Base-by-base conservation (phyloP, 2,113 vertebrate genomes). In the Macrotis lagotis region DNA sequence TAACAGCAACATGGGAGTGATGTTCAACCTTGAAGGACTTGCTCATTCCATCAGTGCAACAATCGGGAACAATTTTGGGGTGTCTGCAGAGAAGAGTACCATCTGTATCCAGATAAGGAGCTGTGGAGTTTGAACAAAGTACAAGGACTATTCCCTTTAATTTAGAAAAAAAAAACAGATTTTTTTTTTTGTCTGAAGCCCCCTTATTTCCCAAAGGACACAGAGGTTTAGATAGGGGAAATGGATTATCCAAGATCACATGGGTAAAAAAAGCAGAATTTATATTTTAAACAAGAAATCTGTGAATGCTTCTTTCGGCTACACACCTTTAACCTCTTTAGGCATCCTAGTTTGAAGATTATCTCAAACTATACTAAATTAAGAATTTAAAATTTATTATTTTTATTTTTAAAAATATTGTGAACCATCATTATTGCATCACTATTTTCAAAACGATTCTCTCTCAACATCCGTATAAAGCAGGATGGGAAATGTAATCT, bases 271-370 rank as follows among this genome's bases (percentile, higher is more conserved):
- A 16, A 31, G n/a, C 59, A 66, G 37, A 83, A 83, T 5, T 44
- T 31, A n/a, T 3, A n/a, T 74, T 74, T n/a, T 12, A 74, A 74
- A 3, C 37, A 12, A 74, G 6, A n/a, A n/a, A 14, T 16, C 66
- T 83, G 66, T 83, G 66, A 83, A 83, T n/a, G 37, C 14, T n/a
- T 83, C 7, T 83, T 83, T 83, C 66, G 16, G 44, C 66, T 83
- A 22, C 16, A 44, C n/a, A 83, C 66, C n/a, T n/a, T n/a, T 83
- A 22, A 7, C 24, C n/a, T 83, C 19, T 83, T 83, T 19, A 92
- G 91, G 51, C 59, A 94, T 83, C 88, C 52, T 51, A 90, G 11
- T 90, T 93, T 91, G 89, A 94, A 25, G 90, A 2, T 95, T 97
- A 94, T 59, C 48, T 94, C 22, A 94, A 93, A 83, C 66, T 25